A percentile compares a stretch with the other conserved stretches of the same genome.
Evolutionary conservation across 2,113 vertebrate genomes (phyloP).

Genomic region (Mugil cephalus): DNA sequence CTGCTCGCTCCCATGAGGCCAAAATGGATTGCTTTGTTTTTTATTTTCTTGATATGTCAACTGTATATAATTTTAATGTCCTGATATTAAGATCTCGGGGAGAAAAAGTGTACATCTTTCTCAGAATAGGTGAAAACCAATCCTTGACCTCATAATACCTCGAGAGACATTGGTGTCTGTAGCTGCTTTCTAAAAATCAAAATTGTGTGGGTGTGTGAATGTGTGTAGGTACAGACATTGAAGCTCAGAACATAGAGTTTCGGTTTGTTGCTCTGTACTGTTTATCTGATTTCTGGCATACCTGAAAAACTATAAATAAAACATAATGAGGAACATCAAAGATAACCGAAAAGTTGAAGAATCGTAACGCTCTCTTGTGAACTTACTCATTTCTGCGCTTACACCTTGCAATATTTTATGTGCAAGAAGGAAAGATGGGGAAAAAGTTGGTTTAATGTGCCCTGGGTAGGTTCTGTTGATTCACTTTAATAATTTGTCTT

Average conservation of each 20-base stretch:
- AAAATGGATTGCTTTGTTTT: no score
- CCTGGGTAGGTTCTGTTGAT: background rate
- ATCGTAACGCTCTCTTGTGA: no score
- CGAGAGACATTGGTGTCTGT: background rate
- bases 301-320: background rate
- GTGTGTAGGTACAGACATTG: background rate
- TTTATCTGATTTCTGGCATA: background rate
- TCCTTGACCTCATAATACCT: background rate
- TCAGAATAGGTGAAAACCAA: no score
- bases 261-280: background rate
- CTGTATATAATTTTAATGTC: no score
- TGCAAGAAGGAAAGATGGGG: background rate
- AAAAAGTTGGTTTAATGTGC: background rate
- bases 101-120: no score
- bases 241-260: background rate
- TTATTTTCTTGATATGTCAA: no score
- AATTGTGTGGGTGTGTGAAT: background rate
- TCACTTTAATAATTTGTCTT: slow-evolving; percentile 18
- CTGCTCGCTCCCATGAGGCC: no score
- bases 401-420: background rate
- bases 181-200: background rate
- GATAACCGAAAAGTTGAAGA: background rate
- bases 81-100: no score
- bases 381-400: no score
- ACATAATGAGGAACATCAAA: background rate